Percentiles rank a stretch among this genome's conserved stretches.
These are phyloP conservation scores for Rallus limicola DNA, from an alignment of 2,113 vertebrate species.

Conservation along the genomic window DNA sequence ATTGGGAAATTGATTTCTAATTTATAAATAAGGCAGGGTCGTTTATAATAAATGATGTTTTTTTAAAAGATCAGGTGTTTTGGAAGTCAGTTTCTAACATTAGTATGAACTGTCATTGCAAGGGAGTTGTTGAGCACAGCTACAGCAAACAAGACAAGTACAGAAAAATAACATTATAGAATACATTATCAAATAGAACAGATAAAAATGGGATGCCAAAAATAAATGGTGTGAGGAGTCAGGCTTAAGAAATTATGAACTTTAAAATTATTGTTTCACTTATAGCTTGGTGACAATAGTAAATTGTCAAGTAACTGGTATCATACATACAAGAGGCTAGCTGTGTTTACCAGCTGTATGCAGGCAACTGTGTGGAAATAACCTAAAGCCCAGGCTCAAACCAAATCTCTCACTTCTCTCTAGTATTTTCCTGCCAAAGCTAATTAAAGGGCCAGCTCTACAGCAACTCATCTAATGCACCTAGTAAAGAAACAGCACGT, in stretches of 20 bases:
- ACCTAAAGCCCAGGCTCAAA: neutral
- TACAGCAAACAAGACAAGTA: neutral
- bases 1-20: conserved; percentile 35
- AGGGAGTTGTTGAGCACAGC: neutral
- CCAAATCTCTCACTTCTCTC: neutral
- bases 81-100: neutral
- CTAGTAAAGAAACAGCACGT: neutral
- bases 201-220: neutral
- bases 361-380: neutral
- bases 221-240: neutral
- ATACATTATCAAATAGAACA: neutral
- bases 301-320: neutral
- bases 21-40: neutral
- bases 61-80: neutral
- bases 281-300: neutral
- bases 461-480: neutral
- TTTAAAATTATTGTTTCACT: neutral
- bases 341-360: neutral
- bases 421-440: neutral
- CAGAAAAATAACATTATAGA: neutral
- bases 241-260: neutral
- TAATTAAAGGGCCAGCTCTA: neutral
- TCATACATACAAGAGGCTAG: neutral
- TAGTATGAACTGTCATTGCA: neutral
- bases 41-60: neutral